phyloP scores from a whole-genome alignment of 1,140 invertebrate genomes.

The Drosophila repletoides region DNA sequence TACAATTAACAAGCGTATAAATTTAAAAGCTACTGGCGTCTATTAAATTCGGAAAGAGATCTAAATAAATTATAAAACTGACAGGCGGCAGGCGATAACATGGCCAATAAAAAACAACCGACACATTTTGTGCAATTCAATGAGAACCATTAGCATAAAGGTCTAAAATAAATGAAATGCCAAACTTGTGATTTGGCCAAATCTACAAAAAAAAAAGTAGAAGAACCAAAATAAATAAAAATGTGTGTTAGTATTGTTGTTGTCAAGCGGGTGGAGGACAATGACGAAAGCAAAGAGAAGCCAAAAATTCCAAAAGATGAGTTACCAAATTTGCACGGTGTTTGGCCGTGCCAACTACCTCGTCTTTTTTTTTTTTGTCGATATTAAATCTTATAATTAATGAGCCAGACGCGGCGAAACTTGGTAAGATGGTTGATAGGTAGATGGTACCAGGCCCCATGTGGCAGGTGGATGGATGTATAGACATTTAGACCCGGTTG shows the following conservation, averaged over 20 bases:
- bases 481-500: background rate
- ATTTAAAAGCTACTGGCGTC: slow-evolving; percentile 21
- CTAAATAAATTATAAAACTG: slow-evolving; percentile 19
- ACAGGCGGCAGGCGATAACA: background rate
- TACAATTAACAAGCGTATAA: slow-evolving; percentile 15
- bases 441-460: slow-evolving; percentile 12
- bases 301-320: slow-evolving; percentile 26
- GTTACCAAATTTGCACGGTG: slow-evolving; percentile 29
- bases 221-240: slow-evolving; percentile 29
- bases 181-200: slow-evolving; percentile 53
- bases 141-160: slow-evolving; percentile 43
- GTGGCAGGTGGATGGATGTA: slow-evolving; percentile 57
- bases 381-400: slow-evolving; percentile 53
- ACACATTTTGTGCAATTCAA: slow-evolving; percentile 16
- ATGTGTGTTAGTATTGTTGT: slow-evolving; percentile 15
- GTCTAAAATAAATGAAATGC: slow-evolving; percentile 40
- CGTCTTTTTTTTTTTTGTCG: no score
- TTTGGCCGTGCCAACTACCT: slow-evolving; percentile 45
- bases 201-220: slow-evolving; percentile 8
- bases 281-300: slow-evolving; percentile 17
- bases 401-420: slow-evolving; percentile 13
- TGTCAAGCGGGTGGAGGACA: slow-evolving; percentile 49
- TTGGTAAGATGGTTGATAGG: background rate
- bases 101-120: slow-evolving; percentile 30
- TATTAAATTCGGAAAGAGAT: slow-evolving; percentile 35